phyloP scores from a whole-genome alignment of 2,113 vertebrate species.

The Kryptolebias marmoratus region DNA sequence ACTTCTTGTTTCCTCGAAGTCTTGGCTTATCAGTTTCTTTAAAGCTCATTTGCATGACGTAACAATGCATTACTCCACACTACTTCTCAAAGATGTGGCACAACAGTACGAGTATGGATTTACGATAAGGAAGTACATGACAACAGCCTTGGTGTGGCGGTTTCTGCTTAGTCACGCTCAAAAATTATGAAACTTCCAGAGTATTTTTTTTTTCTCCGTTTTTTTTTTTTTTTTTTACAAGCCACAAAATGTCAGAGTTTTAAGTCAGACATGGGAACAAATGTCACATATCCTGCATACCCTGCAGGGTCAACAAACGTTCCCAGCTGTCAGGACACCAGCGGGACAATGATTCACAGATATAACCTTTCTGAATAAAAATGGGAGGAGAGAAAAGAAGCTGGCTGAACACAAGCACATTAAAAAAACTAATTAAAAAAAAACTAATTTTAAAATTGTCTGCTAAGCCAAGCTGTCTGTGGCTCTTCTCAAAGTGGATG shows the following conservation, averaged over 20 bases:
- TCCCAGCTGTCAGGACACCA: not conserved
- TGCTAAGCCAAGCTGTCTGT: constrained; percentile 5
- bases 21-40: constrained; percentile 21
- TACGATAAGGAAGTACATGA: constrained; percentile 1
- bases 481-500: constrained; percentile 30
- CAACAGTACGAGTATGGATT: not conserved
- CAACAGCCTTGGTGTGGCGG: not conserved
- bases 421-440: constrained; percentile 6
- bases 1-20: constrained; percentile 16
- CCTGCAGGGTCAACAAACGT: not conserved
- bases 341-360: not conserved
- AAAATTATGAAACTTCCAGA: not conserved
- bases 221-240: not conserved
- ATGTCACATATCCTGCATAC: not conserved
- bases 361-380: not conserved
- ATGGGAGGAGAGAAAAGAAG: constrained; percentile 15
- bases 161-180: not conserved
- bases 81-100: not conserved
- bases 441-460: not conserved
- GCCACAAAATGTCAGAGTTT: not conserved
- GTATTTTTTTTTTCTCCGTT: not conserved
- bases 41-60: constrained; percentile 12
- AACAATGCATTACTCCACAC: not conserved
- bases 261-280: constrained; percentile 8
- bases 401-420: not conserved